Base-by-base conservation (phyloP, 2,113 vertebrate species). In the Halichoeres trimaculatus region DNA sequence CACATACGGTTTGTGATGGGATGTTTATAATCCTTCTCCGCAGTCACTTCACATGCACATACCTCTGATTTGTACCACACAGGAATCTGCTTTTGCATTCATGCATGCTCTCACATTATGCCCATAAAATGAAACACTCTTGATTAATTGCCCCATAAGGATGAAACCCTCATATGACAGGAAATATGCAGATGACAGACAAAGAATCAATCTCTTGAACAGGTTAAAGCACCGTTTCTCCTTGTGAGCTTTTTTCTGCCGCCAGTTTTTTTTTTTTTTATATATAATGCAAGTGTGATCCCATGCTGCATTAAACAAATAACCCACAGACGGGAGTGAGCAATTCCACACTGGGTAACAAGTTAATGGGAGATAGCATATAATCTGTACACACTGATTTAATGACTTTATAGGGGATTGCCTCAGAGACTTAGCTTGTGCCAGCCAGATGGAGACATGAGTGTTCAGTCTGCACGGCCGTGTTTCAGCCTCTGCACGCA, bases 301-400 rank as follows among this genome's bases (percentile, higher is more conserved):
- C 62, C 67, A 69, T 16, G n/a, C 80, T 66, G 71, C 45, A 61
- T 71, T 87, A 83, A 81, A 78, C 30, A 43, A 57, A 19, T 53
- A 80, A 63, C 53, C 65, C 60, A 5, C 66, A 74, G 59, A 61
- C 74, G 59, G 48, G 22, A 66, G 73, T 84, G 63, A 59, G 74
- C 61, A 56, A 78, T 84, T 87, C 85, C 55, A 70, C 67, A 72
- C 22, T 12, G 41, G 62, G 61, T 85, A 81, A 85, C 55, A 76
- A 74, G 62, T 81, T 83, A 85, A 84, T 78, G 74, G 62, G 54
- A 79, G 79, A 38, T 14, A 62, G 58, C 54, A 73, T 67, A 34
- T 40, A 67, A 62, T 74, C 64, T 66, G 70, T 64, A 63, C 65
- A 55, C 48, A 36, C 52, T 54, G 66, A 82, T 78, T 76, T 60